Base-by-base conservation (phyloP, 2,888 invertebrate species). In the Aleiodes alternator region DNA sequence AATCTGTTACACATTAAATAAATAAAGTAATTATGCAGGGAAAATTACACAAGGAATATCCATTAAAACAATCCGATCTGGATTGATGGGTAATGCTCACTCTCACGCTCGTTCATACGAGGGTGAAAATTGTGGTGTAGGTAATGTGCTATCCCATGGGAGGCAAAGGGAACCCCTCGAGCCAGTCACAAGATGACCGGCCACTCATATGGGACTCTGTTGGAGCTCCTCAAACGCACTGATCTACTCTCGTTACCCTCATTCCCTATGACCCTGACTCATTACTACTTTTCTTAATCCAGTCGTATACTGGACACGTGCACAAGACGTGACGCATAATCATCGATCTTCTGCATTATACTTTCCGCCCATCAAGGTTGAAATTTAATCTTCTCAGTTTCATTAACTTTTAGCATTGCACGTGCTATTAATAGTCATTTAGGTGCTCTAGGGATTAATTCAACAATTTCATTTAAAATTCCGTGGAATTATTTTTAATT, bases 151-250 rank as follows among this genome's bases (percentile, higher is more conserved):
- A 14, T 64, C 72, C 55, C 53, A 34, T 53, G 72, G 72, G 72
- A 64, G 16, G 8, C 31, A 9, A 14, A 23, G 23, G 23, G 11
- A 8, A 59, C 50, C 43, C 72, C 51, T 51, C 43, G 43, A 73
- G 72, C 64, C 82, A 64, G 71, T 64, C 82, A 77, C 78, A 75
- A 82, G 83, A 84, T 83, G 80, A 82, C 80, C 80, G 79, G 80
- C 81, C 84, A 83, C 83, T 84, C 85, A 81, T 79, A 75, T 76
- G 85, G 82, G 85, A 83, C 76, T 80, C 76, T 81, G 77, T 80
- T 84, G 84, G 84, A 84, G 85, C 84, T 84, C 80, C 83, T 83
- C 84, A 85, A 84, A 85, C 81, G 84, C 76, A 72, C 80, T 73
- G 78, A 72, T 80, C 69, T 68, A 75, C 79, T 64, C 29, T 50